Conservation (phyloP, 2,888 invertebrate species). For the Xestia ashworthii region DNA sequence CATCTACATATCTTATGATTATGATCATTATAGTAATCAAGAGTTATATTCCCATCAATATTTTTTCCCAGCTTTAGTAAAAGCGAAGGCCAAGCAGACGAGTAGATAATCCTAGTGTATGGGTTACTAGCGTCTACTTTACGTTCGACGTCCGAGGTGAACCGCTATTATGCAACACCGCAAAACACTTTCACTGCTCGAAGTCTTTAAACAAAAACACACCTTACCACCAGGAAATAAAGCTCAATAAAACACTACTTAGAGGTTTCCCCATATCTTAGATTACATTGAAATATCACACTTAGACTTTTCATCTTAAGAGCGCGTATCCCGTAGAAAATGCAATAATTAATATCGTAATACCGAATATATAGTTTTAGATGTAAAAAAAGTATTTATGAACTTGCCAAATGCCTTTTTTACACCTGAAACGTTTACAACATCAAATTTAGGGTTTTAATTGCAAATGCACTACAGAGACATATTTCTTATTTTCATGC, state of each 20-base stretch:
- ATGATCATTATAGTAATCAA: background rate
- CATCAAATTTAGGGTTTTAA: no score
- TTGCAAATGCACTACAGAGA: no score
- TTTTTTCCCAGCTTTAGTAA: background rate
- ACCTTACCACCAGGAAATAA: constrained; percentile 64
- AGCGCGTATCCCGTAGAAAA: no score
- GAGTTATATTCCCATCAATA: background rate
- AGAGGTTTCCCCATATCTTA: constrained; percentile 50
- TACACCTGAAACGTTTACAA: no score
- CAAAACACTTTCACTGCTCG: constrained; percentile 85
- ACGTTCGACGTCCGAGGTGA: constrained; percentile 79
- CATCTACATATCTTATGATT: background rate
- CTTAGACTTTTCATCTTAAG: constrained; percentile 53
- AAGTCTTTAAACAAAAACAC: constrained; percentile 69
- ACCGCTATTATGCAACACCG: constrained; percentile 81
- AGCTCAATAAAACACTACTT: constrained; percentile 19
- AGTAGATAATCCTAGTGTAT: constrained; percentile 64
- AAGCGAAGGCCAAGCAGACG: constrained; percentile 29
- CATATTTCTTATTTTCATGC: no score
- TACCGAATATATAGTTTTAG: no score
- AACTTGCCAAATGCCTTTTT: no score
- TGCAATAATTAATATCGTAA: no score
- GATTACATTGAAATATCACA: constrained; percentile 60
- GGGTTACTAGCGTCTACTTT: constrained; percentile 69
- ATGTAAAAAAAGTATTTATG: no score